Conservation (phyloP, 2,797 vertebrate genomes). For the Cynopterus sphinx region DNA sequence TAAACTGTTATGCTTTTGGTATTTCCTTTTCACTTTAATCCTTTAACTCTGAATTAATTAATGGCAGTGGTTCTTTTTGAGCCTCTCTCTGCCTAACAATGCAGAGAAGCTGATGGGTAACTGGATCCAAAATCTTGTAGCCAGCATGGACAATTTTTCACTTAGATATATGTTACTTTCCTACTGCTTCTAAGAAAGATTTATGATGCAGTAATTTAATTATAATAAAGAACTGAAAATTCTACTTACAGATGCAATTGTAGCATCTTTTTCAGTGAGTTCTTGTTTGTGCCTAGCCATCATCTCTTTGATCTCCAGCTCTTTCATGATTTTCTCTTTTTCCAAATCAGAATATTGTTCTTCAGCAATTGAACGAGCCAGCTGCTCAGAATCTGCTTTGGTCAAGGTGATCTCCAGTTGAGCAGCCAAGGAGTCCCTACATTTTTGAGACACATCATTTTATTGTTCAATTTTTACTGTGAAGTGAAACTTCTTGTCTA, state of each 20-base stretch:
- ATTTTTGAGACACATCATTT: conserved; percentile 57
- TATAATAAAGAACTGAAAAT: neutral
- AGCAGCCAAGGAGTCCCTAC: conserved; percentile 93
- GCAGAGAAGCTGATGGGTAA: neutral
- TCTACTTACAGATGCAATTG: conserved; percentile 93
- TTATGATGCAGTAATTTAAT: neutral
- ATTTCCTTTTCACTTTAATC: neutral
- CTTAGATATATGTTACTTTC: neutral
- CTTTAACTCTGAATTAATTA: conserved; percentile 25
- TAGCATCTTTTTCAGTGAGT: conserved; percentile 94
- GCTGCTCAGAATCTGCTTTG: conserved; percentile 95
- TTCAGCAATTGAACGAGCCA: conserved; percentile 96
- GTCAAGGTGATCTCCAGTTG: conserved; percentile 95
- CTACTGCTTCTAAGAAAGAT: neutral
- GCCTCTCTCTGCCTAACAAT: neutral
- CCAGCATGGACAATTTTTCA: neutral
- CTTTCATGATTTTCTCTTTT: conserved; percentile 99
- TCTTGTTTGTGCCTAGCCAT: conserved; percentile 95
- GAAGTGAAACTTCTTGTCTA: neutral
- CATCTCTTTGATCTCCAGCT: conserved; percentile 98
- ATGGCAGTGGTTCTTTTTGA: neutral
- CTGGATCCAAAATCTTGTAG: neutral
- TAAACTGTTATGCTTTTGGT: neutral
- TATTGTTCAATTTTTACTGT: neutral
- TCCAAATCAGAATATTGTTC: conserved; percentile 97